Base-by-base conservation (phyloP, 2,888 invertebrate species). In the Sycophila texana region DNA sequence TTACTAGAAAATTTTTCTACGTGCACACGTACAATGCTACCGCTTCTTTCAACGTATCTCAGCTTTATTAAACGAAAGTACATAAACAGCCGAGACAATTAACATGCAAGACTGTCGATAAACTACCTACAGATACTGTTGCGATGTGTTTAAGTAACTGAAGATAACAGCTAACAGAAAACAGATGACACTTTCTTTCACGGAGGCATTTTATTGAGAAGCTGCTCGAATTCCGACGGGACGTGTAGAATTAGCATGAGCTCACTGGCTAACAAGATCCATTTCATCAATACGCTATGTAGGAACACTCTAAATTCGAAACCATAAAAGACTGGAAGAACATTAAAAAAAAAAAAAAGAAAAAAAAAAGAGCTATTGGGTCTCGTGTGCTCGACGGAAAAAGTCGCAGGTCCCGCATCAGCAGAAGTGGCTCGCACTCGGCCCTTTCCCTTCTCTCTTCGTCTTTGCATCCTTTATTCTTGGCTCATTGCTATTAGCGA, bases 181-280 rank as follows among this genome's bases (percentile, higher is more conserved):
- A 39, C 4, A 39, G 0, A 39, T 0, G 39, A 39, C 39, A 39
- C 39, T 39, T 39, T 39, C 39, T 39, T 39, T 39, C 39, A 88
- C 89, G 89, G 89, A 88, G 90, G 90, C 89, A 89, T 90, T 90
- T 90, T 90, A 90, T 90, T 90, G 90, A 90, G 90, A 90, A 90
- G 86, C 87, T 86, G 83, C 86, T 84, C 84, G 72, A 76, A 66
- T 39, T 39, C 39, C 39, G 39, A 39, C 39, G 39, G 10, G 39
- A 39, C 39, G 39, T 39, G 39, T 39, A 39, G 39, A 39, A 39
- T 39, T 39, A 39, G 39, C 10, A 5, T 10, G 39, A 39, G 39
- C 39, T 71, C 74, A 74, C 75, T 66, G 68, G 74, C 68, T 75
- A 67, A 53, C 47, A 49, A 58, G 55, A 68, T 39, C 39, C 39